Evolutionary conservation across 2,797 vertebrate genomes (phyloP), one percentile per base, ranked within the genome.

Genomic region (Gymnoscopelus braueri): DNA sequence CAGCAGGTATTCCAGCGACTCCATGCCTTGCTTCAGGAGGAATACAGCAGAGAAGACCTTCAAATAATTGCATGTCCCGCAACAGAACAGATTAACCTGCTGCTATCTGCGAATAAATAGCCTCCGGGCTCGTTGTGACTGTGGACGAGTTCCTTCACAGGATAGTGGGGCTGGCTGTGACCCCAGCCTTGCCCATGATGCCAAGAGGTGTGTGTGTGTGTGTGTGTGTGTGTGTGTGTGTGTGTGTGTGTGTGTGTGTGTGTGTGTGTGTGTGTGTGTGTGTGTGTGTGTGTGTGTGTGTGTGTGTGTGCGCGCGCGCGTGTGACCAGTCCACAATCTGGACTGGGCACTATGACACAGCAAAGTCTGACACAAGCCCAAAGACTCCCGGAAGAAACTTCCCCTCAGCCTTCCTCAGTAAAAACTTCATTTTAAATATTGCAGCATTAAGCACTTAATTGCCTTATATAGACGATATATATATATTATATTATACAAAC

Each of bases 1-100:
- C 98, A 99, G 92, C 97, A 98, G 86, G 92, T 95, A 74, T 99
- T 99, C 92, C 96, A 97, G 92, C 97, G 95, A 85, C 92, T 99
- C 59, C 97, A 98, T 10, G 72, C 92, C 63, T 84, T 97, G 76
- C 92, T 99, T 78, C 96, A 96, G 88, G 97, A 98, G 82, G 97
- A 99, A 82, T 99, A 97, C 88, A 95, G 91, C 67, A 92, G 94
- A 60, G 97, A 99, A 81, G 98, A 99, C 89, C 91, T 96, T 80
- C 96, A 97, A 85, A 97, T 99, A 83, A 95, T 99, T 63, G 96
- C 96, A 39, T 98, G 97, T 81, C 98, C 98, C 68, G 96, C 98
- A 60, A 95, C 97, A 87, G 94, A 94, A 77, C 93, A 94, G 98
- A 92, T 99, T 80, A 99, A 96, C 84, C 92, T 99, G 47, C 90